Conservation (phyloP, 2,113 vertebrate genomes). For the Aptenodytes patagonicus region DNA sequence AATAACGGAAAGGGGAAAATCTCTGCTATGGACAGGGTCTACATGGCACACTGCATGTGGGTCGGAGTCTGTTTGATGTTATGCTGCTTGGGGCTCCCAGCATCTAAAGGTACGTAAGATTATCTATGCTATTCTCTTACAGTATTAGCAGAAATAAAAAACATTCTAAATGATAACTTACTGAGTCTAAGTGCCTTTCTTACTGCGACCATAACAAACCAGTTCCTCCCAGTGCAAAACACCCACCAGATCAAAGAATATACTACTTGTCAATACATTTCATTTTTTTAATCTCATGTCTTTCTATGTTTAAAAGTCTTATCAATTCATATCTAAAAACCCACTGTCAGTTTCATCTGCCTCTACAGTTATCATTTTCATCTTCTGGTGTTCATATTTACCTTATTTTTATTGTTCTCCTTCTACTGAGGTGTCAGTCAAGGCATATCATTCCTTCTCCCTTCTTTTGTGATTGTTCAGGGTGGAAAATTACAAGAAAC, state of each 20-base stretch:
- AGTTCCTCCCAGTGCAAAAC: neutral
- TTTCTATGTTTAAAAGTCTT: neutral
- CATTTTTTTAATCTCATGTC: neutral
- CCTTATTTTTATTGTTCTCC: neutral
- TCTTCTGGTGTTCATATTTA: neutral
- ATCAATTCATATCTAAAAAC: neutral
- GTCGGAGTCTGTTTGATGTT: neutral
- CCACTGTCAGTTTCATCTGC: neutral
- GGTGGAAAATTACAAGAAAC: neutral
- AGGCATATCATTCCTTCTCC: neutral
- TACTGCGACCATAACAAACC: neutral
- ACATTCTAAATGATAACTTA: neutral
- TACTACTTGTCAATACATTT: neutral
- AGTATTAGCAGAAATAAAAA: neutral
- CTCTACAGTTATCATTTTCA: neutral
- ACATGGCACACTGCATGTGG: no score
- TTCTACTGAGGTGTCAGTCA: neutral
- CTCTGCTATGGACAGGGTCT: no score
- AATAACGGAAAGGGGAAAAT: neutral
- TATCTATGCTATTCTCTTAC: neutral
- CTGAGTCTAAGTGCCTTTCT: neutral
- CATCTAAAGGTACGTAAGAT: neutral
- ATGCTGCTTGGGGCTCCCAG: rapidly evolving
- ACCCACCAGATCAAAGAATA: neutral
- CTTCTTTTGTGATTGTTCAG: neutral